These are phyloP conservation scores for Chamaetylas fuelleborni DNA, from an alignment of 2,113 vertebrate species.

Conservation along the genomic window DNA sequence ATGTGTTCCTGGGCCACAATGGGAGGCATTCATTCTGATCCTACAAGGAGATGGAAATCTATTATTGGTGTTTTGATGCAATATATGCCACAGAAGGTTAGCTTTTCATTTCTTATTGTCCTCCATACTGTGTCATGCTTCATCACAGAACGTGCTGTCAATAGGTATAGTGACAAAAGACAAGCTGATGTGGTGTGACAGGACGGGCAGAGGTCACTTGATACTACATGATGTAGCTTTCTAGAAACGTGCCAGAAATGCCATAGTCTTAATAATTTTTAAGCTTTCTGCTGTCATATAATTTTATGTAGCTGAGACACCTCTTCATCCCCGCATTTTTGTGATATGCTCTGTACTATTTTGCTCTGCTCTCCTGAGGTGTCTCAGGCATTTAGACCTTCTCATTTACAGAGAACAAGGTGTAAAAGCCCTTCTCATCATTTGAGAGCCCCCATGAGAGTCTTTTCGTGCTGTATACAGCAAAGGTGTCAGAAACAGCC, in stretches of 20 bases:
- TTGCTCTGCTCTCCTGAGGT: fast-evolving
- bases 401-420: not conserved
- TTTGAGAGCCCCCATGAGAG: not conserved
- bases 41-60: not conserved
- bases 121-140: not conserved
- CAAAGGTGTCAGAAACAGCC: not conserved
- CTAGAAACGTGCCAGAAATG: not conserved
- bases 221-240: not conserved
- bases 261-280: not conserved
- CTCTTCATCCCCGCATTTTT: not conserved
- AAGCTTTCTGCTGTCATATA: not conserved
- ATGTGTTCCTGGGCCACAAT: not conserved
- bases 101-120: constrained; percentile 20
- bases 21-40: not conserved
- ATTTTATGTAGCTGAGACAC: not conserved
- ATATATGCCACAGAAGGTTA: constrained; percentile 13
- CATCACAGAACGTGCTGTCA: constrained; percentile 15
- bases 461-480: not conserved
- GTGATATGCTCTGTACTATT: not conserved
- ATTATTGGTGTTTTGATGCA: constrained; percentile 11
- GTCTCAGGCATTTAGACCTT: not conserved
- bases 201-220: not conserved
- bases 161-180: not conserved
- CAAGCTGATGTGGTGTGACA: constrained; percentile 15
- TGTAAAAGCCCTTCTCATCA: not conserved